These are phyloP conservation scores for Gobius niger DNA, from an alignment of 2,113 vertebrate genomes.

Conservation along the genomic window DNA sequence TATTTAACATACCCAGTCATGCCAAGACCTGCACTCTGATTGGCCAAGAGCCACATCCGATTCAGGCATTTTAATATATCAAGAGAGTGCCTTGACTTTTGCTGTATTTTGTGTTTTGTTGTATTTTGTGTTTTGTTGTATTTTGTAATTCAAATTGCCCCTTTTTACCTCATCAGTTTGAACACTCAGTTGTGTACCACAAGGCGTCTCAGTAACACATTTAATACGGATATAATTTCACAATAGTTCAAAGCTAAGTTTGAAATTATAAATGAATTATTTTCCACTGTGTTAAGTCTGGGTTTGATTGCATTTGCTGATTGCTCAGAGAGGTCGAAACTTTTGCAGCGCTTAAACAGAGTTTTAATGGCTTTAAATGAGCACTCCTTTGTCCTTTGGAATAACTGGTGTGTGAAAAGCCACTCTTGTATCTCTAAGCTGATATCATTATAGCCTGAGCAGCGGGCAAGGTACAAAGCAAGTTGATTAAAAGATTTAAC, in stretches of 20 bases:
- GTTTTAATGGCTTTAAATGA: slow-evolving; percentile 5
- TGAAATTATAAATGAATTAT: not conserved
- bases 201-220: no score
- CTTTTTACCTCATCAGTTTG: no score
- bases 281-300: slow-evolving; percentile 3
- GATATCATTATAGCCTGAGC: not conserved
- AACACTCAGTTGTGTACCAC: no score
- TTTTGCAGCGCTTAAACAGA: slow-evolving; percentile 8
- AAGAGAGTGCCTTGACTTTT: no score
- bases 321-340: slow-evolving; percentile 4
- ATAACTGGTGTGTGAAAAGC: slow-evolving; percentile 10
- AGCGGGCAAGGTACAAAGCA: not conserved
- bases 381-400: slow-evolving; percentile 7
- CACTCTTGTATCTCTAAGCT: slow-evolving; percentile 3
- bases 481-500: slow-evolving; percentile 12
- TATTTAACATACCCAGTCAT: no score
- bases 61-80: no score
- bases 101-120: no score
- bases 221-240: not conserved
- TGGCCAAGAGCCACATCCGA: no score
- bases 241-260: not conserved
- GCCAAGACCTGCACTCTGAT: no score
- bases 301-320: slow-evolving; percentile 1
- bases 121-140: no score
- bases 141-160: no score